Evolutionary conservation across 2,797 vertebrate species (phyloP), one percentile per base, ranked within the genome.

Genomic region (Amphiprion clarkii): DNA sequence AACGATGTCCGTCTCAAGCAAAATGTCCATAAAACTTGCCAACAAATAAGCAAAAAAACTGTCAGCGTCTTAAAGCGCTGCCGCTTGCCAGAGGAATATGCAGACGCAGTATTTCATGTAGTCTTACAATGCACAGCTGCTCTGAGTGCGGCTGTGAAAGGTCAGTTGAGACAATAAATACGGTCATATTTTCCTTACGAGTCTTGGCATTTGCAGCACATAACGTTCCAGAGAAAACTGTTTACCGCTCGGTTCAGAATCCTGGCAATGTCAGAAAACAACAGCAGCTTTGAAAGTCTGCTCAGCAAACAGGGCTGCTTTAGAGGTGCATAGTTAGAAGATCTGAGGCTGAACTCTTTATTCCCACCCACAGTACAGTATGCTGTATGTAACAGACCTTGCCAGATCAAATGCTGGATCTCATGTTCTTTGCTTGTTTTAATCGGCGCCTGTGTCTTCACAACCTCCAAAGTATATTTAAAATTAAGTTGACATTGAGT

Each of bases 91-190:
- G 3, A 46, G 17, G 51, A 64, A 64, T 19, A 4, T 57, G 59
- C 54, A 68, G 70, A 61, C 27, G 68, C 55, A 57, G 52, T 57
- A 40, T 72, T 36, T 56, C 13, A 11, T n/a, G 19, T 25, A 29
- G 6, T 36, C 36, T 58, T 23, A 40, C 33, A 29, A 49, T 5
- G 33, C 58, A 53, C 56, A 66, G 65, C 61, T 80, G 73, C 57
- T 81, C 62, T 19, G 49, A 33, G 27, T 14, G 44, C 63, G 62
- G 40, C 13, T 40, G 40, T 42, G 19, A 67, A 67, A 78, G 78
- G 48, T 67, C 65, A 57, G 6, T 17, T 12, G 17, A 75, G 74
- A 55, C 49, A 55, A 70, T 29, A 36, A 19, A 61, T 21, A 67
- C 10, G 12, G 1, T n/a, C 9, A 13, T 46, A 16, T 71, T 54